Conservation (phyloP, 2,113 vertebrate species). For the Sinocyclocheilus grahami region DNA sequence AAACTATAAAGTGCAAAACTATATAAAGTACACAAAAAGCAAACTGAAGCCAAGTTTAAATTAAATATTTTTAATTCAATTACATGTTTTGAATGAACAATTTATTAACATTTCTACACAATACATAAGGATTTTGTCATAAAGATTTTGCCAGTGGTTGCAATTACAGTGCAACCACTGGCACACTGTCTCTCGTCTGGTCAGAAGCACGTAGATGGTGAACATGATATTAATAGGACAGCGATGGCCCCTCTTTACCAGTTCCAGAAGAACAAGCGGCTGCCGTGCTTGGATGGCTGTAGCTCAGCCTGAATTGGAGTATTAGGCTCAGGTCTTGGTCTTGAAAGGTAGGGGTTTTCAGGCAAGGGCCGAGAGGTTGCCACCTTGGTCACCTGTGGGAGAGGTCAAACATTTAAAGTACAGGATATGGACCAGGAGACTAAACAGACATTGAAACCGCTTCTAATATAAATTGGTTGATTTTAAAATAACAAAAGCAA, state of each 20-base stretch:
- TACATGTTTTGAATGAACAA: conserved; percentile 31
- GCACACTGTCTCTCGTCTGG: conserved; percentile 23
- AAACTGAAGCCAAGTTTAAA: conserved; percentile 28
- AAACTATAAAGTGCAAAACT: background rate
- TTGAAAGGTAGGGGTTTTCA: conserved; percentile 88
- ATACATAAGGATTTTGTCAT: conserved; percentile 9
- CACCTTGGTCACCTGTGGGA: conserved; percentile 92
- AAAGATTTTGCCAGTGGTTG: too few relatives aligned
- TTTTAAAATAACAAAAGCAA: background rate
- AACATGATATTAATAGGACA: conserved; percentile 4
- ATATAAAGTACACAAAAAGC: background rate
- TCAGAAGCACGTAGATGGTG: background rate
- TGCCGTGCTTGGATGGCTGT: conserved; percentile 86
- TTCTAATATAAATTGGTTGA: background rate
- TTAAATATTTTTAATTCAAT: conserved; percentile 48
- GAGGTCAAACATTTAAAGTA: background rate
- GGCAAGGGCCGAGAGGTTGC: conserved; percentile 85
- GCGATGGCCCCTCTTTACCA: conserved; percentile 72
- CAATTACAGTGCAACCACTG: background rate
- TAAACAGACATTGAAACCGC: background rate
- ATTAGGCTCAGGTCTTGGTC: conserved; percentile 86
- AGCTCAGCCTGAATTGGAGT: conserved; percentile 78
- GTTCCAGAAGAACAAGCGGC: conserved; percentile 87
- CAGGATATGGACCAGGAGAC: background rate
- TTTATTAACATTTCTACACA: conserved; percentile 47